phyloP scores from a whole-genome alignment of 2,888 invertebrate species.

The Drosophila rubida region DNA sequence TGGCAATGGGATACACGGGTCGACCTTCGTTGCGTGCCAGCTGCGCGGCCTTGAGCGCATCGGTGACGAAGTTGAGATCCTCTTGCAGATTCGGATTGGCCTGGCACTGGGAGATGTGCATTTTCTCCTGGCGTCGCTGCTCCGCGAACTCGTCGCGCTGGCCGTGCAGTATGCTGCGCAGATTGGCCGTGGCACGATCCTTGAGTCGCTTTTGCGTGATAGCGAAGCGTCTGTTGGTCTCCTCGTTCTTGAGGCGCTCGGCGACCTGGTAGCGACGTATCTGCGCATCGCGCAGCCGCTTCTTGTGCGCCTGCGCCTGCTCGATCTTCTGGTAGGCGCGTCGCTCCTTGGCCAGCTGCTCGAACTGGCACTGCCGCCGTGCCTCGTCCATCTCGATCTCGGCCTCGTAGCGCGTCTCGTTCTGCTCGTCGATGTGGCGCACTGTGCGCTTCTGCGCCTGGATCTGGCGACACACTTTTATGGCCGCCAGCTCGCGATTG shows the following conservation, averaged over 20 bases:
- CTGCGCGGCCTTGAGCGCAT: constrained; percentile 75
- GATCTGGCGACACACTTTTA: constrained; percentile 19
- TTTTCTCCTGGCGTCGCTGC: constrained; percentile 26
- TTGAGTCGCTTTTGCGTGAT: background rate
- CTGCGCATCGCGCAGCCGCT: constrained; percentile 7
- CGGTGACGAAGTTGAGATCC: constrained; percentile 80
- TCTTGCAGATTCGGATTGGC: constrained; percentile 60
- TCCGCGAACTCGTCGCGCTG: constrained; percentile 48
- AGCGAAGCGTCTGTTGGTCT: constrained; percentile 41
- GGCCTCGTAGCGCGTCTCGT: constrained; percentile 24
- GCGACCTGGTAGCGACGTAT: constrained; percentile 57
- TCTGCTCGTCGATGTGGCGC: background rate
- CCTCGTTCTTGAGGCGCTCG: constrained; percentile 44
- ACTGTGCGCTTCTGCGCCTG: constrained; percentile 16
- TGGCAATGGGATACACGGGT: constrained; percentile 79
- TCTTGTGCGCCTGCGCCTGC: constrained; percentile 21
- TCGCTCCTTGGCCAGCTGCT: constrained; percentile 48
- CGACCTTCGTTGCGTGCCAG: constrained; percentile 76
- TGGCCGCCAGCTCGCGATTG: constrained; percentile 13
- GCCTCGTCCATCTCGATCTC: constrained; percentile 44
- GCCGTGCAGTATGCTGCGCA: constrained; percentile 20
- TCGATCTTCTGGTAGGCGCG: constrained; percentile 49
- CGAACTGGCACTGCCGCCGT: constrained; percentile 40
- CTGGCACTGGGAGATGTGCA: constrained; percentile 39
- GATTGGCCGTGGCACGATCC: constrained; percentile 10